Percentiles rank a stretch among this genome's conserved stretches.
Conservation (phyloP, 2,888 invertebrate species). For the Actias luna region DNA sequence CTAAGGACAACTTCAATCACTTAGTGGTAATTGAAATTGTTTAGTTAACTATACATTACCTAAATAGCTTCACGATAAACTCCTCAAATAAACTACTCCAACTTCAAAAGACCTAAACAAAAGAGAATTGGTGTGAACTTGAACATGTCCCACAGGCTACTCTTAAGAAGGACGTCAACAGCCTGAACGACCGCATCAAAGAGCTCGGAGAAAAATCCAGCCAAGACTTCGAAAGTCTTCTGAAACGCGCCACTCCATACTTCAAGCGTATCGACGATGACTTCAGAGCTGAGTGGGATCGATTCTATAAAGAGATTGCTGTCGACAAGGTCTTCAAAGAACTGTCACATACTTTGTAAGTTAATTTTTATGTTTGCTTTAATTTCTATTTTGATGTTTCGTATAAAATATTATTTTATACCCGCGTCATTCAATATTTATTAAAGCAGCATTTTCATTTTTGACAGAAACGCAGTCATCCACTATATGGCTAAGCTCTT, state of each 20-base stretch:
- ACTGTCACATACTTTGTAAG: constrained; percentile 83
- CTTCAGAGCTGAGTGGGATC: constrained; percentile 84
- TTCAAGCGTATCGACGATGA: constrained; percentile 82
- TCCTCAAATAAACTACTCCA: too few species aligned
- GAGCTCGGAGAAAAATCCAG: constrained; percentile 60
- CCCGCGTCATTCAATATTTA: too few species aligned
- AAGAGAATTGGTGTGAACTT: not conserved
- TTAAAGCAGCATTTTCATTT: constrained; percentile 11
- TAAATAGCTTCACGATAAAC: too few species aligned
- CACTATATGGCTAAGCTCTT: constrained; percentile 57
- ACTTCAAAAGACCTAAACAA: not conserved
- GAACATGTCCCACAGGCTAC: constrained; percentile 51
- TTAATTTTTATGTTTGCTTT: constrained; percentile 26
- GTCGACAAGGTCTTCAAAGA: constrained; percentile 86
- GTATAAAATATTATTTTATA: too few species aligned
- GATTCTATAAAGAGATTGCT: constrained; percentile 86
- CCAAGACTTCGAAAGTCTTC: constrained; percentile 65
- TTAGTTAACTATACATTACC: not conserved
- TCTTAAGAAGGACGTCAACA: constrained; percentile 67
- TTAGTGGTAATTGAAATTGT: constrained; percentile 68
- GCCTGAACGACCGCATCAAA: constrained; percentile 58
- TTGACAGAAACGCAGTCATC: constrained; percentile 51
- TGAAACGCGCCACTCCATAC: constrained; percentile 77
- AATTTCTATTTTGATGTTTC: not conserved
- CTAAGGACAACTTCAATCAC: constrained; percentile 82